Evolutionary conservation across 2,888 invertebrate genomes (phyloP).

Genomic region (Brassicogethes aeneus): DNA sequence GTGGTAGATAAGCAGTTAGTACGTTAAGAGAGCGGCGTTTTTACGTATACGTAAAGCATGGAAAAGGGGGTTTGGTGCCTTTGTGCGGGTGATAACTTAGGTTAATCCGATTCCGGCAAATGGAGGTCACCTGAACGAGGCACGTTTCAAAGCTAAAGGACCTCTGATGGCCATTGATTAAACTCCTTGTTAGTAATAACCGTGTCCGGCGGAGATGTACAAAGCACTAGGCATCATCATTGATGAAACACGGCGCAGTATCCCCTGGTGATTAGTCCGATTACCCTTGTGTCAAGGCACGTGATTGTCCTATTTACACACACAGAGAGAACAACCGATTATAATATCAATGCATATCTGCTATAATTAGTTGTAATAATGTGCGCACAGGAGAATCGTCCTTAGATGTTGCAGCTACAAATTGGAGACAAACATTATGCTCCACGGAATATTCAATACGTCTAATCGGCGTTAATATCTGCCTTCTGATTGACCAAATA

Average conservation of each 20-base stretch:
- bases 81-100: background rate
- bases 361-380: constrained; percentile 1
- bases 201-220: constrained; percentile 1
- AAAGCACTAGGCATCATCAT: background rate
- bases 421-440: too few species aligned
- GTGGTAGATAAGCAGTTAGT: background rate
- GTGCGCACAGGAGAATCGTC: background rate
- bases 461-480: too few species aligned
- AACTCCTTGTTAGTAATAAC: constrained; percentile 2
- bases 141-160: constrained; percentile 3
- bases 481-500: too few species aligned
- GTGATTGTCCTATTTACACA: constrained; percentile 1
- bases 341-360: constrained; percentile 2
- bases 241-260: constrained; percentile 1
- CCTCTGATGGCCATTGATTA: constrained; percentile 3
- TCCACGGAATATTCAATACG: too few species aligned
- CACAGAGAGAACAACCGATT: constrained; percentile 1
- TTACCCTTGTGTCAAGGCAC: constrained; percentile 2
- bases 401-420: too few species aligned
- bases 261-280: constrained; percentile 2
- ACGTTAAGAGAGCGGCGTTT: too few species aligned
- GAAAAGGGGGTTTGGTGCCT: background rate
- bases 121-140: background rate
- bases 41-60: too few species aligned
- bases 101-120: background rate